Percentiles rank a stretch among this genome's conserved stretches.
phyloP scores from a whole-genome alignment of 2,113 vertebrate species.

The Prinia subflava region DNA sequence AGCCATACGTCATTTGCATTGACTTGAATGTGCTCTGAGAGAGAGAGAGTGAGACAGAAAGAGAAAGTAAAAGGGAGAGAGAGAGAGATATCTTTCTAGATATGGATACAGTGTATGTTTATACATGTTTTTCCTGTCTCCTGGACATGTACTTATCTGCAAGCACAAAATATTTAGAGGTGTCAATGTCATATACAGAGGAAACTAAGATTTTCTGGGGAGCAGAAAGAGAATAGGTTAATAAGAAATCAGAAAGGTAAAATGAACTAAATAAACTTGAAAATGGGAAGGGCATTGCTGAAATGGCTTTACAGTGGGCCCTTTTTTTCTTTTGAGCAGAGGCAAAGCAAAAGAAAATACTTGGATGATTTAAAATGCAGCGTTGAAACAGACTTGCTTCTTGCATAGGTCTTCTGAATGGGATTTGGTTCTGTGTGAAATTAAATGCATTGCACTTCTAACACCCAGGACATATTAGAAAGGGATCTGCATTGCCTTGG shows the following conservation, averaged over 20 bases:
- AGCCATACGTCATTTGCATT: neutral
- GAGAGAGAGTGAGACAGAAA: neutral
- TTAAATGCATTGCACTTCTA: constrained; percentile 52
- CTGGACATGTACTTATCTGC: neutral
- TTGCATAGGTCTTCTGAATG: constrained; percentile 34
- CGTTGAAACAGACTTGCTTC: neutral
- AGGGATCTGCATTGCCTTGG: constrained; percentile 40
- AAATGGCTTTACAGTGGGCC: neutral
- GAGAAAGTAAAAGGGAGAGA: neutral
- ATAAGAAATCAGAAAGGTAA: neutral
- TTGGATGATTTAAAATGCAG: constrained; percentile 34
- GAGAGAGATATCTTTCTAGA: neutral
- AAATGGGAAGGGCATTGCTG: neutral
- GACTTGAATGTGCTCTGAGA: neutral
- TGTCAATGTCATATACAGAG: neutral
- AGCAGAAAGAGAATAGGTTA: neutral
- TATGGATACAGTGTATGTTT: neutral
- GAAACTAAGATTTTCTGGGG: neutral
- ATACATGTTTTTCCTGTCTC: neutral
- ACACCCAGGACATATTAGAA: constrained; percentile 25
- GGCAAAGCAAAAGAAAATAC: constrained; percentile 22
- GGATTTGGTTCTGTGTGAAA: constrained; percentile 59
- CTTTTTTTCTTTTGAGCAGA: neutral
- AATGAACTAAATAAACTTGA: neutral
- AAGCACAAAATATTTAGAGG: neutral